Base-by-base conservation (phyloP, 1,140 invertebrate genomes). In the Pseudomyrmex flavicornis region DNA sequence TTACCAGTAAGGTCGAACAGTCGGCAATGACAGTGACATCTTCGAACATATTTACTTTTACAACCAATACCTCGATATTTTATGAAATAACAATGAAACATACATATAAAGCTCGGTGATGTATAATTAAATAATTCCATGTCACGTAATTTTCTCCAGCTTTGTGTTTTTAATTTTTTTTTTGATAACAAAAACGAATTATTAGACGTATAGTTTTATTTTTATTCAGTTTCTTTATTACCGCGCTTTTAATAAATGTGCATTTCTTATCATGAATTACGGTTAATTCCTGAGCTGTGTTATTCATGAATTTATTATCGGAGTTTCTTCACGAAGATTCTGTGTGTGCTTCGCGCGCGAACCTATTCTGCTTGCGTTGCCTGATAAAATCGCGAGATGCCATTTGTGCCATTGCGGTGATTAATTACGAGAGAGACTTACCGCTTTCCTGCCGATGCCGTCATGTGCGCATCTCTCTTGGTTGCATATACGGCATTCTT, bases 321-420 rank as follows among this genome's bases (percentile, higher is more conserved):
- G n/a, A 10, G 17, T 58, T 48, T 70, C 56, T 44, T 8, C 20
- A 17, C 20, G 48, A 13, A n/a, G 74, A 68, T 80, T 15, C 56
- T 12, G 54, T 54, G 15, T 69, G 63, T 5, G 35, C 35, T 48
- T 8, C 76, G 76, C 54, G 66, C 54, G 66, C 5, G 44, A 26
- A 35, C 58, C 66, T 79, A 79, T 69, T 70, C 63, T 70, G 76
- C 69, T 56, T 69, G 54, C 76, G 54, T 70, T 66, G 56, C 12
- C 48, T 22, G 79, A 82, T 75, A 75, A 82, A 74, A 82, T 75
- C 79, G 48, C 66, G n/a, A 70, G 66, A 70, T 70, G 66, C 54
- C 20, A 8, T 80, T 80, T 70, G 35, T 59, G 50, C 35, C 54
- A 35, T 79, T n/a, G 54, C 76, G 66, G 26, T 80, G 66, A 80